Base-by-base conservation (phyloP, 2,888 invertebrate genomes). In the Megaustenia siamemsis region DNA sequence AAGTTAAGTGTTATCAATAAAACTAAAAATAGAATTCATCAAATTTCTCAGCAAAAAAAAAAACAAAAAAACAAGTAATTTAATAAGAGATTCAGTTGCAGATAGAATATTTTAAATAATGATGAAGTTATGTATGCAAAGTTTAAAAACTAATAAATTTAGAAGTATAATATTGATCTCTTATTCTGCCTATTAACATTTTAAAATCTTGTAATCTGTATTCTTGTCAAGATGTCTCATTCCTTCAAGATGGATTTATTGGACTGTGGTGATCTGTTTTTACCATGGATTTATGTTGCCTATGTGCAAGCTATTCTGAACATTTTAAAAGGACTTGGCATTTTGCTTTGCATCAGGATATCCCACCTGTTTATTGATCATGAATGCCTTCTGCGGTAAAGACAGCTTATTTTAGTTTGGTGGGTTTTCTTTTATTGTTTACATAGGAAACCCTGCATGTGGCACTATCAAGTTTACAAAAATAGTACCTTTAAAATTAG, bases 271-370 rank as follows among this genome's bases (percentile, higher is more conserved):
- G 35, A 45, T 66, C 68, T 24, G 28, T 68, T 45, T 49, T 79
- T 63, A 32, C 66, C 66, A 68, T 66, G 79, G 68, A 71, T 56
- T 38, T 53, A 18, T 63, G 15, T 68, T 49, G 21, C 69, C 66
- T 12, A 32, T 76, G 45, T 56, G 32, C 76, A 5, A 53, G 45
- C 28, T 49, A 45, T 68, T 80, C 32, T 43, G 77, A 77, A 77
- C 77, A 28, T 28, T 68, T 80, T 80, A 68, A 80, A 49, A 24
- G 79, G 79, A 80, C 79, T 68, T 68, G 66, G 79, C 63, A 80
- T 15, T 68, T 68, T 68, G 45, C 68, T 68, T 68, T 66, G 32
- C 68, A 24, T 49, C 21, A 66, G 43, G 79, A 80, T 68, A 35
- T 12, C 12, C n/a, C 35, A 40, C 24, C 77, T n/a, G 38, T 56